Evolutionary conservation across 2,113 vertebrate species (phyloP), one percentile per base, ranked within the genome.

Genomic region (Petromus typicus): DNA sequence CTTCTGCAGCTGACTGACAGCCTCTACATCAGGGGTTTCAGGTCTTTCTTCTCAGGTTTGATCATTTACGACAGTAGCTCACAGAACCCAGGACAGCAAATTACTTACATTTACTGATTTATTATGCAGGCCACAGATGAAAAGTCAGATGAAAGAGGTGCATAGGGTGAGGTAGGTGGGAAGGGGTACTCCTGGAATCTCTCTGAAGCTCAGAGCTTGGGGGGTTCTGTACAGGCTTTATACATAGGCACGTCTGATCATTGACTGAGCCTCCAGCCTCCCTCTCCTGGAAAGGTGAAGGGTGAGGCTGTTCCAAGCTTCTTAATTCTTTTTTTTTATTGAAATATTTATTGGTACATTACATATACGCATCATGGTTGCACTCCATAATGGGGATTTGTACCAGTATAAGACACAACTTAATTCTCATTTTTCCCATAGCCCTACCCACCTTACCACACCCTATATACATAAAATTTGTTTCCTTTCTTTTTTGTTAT

Each of bases 161-260:
- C 2, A 0, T 2, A 34, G 43, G 9, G 54, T 5, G 37, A 5
- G 34, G 54, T 23, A 0, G 51, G 14, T 57, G 54, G 34, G 34
- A 45, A 45, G 16, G 30, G 45, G 43, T 12, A 2, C 40, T 8
- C 30, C 57, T 54, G n/a, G 82, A 27, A 10, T 43, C 20, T 71
- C 45, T 79, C 14, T 71, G 81, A 71, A 34, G 25, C 10, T 59
- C 17, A 6, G 22, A 80, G 54, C 11, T 63, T 2, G 17, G 27
- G 17, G 27, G 23, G 43, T 54, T 43, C 86, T 63, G 10, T 27
- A 43, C 64, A 54, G 1, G 16, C 22, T 12, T 80, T 12, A 13
- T 66, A 64, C 9, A 13, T 18, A 51, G 75, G 51, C 22, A 37
- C 1, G 8, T 43, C 22, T 64, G 20, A 32, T 82, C 64, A 61